Conservation (phyloP, 2,888 invertebrate species). For the Coleophora deauratella region DNA sequence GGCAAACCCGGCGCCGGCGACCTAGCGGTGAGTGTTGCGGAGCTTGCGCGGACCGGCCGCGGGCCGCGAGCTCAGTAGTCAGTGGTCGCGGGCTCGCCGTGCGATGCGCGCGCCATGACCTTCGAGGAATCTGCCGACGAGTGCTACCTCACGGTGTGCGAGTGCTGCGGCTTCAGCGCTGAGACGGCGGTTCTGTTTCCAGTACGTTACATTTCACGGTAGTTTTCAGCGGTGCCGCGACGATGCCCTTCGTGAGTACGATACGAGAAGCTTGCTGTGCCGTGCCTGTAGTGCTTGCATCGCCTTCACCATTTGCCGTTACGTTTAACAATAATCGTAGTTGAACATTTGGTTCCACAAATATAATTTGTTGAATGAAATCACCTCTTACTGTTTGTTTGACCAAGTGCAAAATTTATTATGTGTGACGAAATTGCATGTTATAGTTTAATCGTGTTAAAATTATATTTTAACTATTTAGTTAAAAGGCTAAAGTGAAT, state of each 20-base stretch:
- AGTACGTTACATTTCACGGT: constrained; percentile 68
- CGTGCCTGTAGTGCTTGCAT: constrained; percentile 23
- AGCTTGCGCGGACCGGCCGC: constrained; percentile 20
- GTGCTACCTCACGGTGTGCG: constrained; percentile 67
- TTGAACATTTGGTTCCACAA: background rate
- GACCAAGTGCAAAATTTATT: constrained; percentile 33
- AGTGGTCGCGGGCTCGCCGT: constrained; percentile 49
- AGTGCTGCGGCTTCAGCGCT: constrained; percentile 71
- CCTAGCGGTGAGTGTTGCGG: constrained; percentile 33
- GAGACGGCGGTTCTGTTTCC: constrained; percentile 64
- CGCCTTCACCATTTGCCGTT: constrained; percentile 26
- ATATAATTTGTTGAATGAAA: background rate
- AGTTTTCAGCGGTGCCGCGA: constrained; percentile 52
- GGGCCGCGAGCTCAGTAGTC: constrained; percentile 21
- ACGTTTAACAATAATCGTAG: background rate
- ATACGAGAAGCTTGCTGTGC: constrained; percentile 28
- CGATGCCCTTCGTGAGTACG: constrained; percentile 70
- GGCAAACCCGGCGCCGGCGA: constrained; percentile 39
- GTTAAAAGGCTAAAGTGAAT: too few relatives aligned
- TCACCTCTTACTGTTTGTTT: constrained; percentile 20
- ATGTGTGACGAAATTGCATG: too few relatives aligned
- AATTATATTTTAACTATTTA: too few relatives aligned
- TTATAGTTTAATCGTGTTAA: too few relatives aligned
- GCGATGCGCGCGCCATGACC: constrained; percentile 71
- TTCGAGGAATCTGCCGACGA: constrained; percentile 65